A percentile compares a stretch with the other conserved stretches of the same genome.
phyloP scores from a whole-genome alignment of 2,888 invertebrate genomes.

The Auanema sp. region DNA sequence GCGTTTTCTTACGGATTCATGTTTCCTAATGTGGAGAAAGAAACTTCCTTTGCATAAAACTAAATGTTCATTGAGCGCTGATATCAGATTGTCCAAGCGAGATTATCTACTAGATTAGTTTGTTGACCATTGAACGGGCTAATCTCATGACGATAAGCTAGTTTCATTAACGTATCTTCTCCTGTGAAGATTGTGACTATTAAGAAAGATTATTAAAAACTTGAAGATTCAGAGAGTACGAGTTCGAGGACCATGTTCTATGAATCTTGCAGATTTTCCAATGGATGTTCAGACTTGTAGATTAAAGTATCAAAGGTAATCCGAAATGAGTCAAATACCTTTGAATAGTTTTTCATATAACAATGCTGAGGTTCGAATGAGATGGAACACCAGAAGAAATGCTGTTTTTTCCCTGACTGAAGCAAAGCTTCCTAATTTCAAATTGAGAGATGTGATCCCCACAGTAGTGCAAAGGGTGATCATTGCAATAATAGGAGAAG shows the following conservation, averaged over 20 bases:
- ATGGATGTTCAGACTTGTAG: constrained; percentile 50
- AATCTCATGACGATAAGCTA: background rate
- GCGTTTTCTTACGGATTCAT: too few relatives aligned
- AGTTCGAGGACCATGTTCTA: constrained; percentile 49
- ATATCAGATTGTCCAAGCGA: too few relatives aligned
- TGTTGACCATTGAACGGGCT: background rate
- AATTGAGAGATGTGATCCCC: constrained; percentile 30
- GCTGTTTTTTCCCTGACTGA: constrained; percentile 41
- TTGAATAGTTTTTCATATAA: constrained; percentile 34
- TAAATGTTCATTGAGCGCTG: too few relatives aligned
- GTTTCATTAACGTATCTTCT: too few relatives aligned
- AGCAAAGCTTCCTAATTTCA: constrained; percentile 38
- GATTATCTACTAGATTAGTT: too few relatives aligned
- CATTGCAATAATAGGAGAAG: background rate
- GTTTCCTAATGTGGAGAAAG: too few relatives aligned
- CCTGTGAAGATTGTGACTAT: too few relatives aligned
- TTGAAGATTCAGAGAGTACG: constrained; percentile 37
- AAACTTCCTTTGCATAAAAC: too few relatives aligned
- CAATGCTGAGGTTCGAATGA: constrained; percentile 39
- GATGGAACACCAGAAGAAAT: constrained; percentile 37
- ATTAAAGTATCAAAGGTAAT: constrained; percentile 47
- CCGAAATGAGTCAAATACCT: background rate
- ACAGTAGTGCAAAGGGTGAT: constrained; percentile 32
- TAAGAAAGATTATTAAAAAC: background rate
- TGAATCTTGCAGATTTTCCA: constrained; percentile 52